A percentile compares a stretch with the other conserved stretches of the same genome.
phyloP scores from a whole-genome alignment of 2,113 vertebrate species.

The Strix uralensis region DNA sequence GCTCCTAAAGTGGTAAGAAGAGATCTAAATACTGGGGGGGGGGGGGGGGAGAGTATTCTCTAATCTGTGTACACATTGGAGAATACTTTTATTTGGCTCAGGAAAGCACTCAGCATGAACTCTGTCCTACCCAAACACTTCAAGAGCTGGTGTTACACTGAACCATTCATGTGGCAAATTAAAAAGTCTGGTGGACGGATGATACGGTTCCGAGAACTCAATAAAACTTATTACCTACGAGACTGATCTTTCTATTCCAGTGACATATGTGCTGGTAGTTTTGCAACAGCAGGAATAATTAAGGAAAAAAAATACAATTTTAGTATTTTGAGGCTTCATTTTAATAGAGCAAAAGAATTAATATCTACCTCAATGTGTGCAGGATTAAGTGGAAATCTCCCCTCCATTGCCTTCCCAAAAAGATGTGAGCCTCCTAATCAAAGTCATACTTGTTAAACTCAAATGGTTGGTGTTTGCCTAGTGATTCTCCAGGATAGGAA shows the following conservation, averaged over 20 bases:
- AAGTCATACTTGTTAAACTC: neutral
- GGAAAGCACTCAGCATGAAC: conserved; percentile 37
- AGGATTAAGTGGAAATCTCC: conserved; percentile 3
- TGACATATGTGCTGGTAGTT: conserved; percentile 8
- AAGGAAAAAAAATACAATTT: neutral
- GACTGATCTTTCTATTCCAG: conserved; percentile 37
- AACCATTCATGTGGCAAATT: conserved; percentile 70
- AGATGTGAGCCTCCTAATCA: neutral
- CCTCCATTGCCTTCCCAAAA: neutral
- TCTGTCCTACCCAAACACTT: conserved; percentile 18
- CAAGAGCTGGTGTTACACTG: conserved; percentile 37
- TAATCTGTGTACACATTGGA: neutral
- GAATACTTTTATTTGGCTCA: conserved; percentile 27
- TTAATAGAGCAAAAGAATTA: conserved; percentile 27
- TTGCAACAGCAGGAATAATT: conserved; percentile 43
- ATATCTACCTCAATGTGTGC: neutral
- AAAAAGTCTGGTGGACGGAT: conserved; percentile 64
- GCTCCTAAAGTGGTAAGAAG: neutral
- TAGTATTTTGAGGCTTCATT: neutral
- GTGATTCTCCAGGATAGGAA: neutral
- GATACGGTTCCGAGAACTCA: conserved; percentile 53
- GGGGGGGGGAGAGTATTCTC: neutral
- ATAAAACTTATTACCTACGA: conserved; percentile 57
- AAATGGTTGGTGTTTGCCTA: neutral
- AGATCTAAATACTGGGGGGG: neutral